A percentile compares a stretch with the other conserved stretches of the same genome.
Conservation (phyloP, 2,797 vertebrate species). For the Gobio occitaniae region DNA sequence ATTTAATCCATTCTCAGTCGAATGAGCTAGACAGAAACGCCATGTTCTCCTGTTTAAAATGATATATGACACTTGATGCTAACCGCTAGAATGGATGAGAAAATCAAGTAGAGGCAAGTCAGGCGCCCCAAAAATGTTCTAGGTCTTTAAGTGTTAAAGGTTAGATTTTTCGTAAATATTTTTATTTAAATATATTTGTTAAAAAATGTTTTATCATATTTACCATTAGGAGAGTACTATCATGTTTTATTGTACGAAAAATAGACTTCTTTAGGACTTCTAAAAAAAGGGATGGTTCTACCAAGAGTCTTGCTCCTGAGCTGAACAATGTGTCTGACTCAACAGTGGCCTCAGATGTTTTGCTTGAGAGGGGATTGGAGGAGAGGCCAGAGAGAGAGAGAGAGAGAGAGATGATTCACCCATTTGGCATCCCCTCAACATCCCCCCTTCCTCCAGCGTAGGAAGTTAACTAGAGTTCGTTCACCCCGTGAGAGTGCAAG, state of each 20-base stretch:
- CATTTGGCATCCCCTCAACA: slow-evolving; percentile 37
- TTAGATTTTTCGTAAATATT: not conserved
- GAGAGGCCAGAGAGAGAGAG: slow-evolving; percentile 13
- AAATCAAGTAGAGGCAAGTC: no score
- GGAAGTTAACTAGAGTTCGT: slow-evolving; percentile 58
- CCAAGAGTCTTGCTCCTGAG: slow-evolving; percentile 7
- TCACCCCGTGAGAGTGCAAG: slow-evolving; percentile 47
- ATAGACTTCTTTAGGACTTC: not conserved
- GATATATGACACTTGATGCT: no score
- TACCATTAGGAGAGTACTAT: not conserved
- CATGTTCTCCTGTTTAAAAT: no score
- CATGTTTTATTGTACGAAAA: not conserved
- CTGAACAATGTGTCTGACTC: slow-evolving; percentile 5
- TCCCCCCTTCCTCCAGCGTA: slow-evolving; percentile 35
- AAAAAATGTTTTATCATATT: not conserved
- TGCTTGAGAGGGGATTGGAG: slow-evolving; percentile 15
- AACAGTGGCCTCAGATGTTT: not conserved
- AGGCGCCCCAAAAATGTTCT: no score
- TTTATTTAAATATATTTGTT: not conserved
- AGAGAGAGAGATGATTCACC: slow-evolving; percentile 35
- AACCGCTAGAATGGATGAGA: no score
- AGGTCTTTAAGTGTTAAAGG: not conserved
- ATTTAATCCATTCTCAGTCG: no score
- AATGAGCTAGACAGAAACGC: no score
- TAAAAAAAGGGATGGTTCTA: not conserved